A percentile compares a stretch with the other conserved stretches of the same genome.
Conservation (phyloP, 2,888 invertebrate species). For the Labia minor region DNA sequence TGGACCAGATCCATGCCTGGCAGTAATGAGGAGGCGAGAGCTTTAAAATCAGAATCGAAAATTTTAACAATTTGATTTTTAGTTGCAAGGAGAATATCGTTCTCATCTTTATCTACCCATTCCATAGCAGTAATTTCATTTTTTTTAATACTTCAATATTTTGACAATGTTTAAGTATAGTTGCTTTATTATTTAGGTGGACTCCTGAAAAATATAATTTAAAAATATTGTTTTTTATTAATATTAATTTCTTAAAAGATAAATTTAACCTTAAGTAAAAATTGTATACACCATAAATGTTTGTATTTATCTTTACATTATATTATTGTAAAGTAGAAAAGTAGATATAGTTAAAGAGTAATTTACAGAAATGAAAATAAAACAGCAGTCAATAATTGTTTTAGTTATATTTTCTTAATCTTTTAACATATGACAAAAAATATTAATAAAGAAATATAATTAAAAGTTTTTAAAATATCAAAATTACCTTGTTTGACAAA, state of each 20-base stretch:
- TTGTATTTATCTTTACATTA: too few relatives aligned
- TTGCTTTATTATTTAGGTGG: constrained; percentile 37
- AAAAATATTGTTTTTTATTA: background rate
- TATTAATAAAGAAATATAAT: constrained; percentile 40
- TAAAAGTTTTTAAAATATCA: constrained; percentile 2
- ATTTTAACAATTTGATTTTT: constrained; percentile 52
- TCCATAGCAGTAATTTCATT: constrained; percentile 54
- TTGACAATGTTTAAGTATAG: constrained; percentile 45
- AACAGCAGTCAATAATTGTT: constrained; percentile 48
- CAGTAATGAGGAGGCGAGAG: constrained; percentile 41
- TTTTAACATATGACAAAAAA: too few relatives aligned
- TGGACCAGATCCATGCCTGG: constrained; percentile 36
- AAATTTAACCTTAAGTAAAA: constrained; percentile 39
- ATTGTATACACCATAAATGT: too few relatives aligned
- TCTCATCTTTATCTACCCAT: constrained; percentile 51
- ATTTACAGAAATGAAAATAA: too few relatives aligned
- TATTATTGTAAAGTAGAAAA: too few relatives aligned
- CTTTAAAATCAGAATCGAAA: constrained; percentile 45
- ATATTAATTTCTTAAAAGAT: background rate
- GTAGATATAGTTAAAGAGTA: too few relatives aligned
- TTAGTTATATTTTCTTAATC: constrained; percentile 38
- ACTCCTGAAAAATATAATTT: constrained; percentile 36
- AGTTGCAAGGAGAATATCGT: constrained; percentile 58
- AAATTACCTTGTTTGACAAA: background rate
- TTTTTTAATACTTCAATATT: constrained; percentile 47